Evolutionary conservation across 1,140 invertebrate genomes (phyloP), one percentile per base, ranked within the genome.

Genomic region (Caligus rogercresseyi): DNA sequence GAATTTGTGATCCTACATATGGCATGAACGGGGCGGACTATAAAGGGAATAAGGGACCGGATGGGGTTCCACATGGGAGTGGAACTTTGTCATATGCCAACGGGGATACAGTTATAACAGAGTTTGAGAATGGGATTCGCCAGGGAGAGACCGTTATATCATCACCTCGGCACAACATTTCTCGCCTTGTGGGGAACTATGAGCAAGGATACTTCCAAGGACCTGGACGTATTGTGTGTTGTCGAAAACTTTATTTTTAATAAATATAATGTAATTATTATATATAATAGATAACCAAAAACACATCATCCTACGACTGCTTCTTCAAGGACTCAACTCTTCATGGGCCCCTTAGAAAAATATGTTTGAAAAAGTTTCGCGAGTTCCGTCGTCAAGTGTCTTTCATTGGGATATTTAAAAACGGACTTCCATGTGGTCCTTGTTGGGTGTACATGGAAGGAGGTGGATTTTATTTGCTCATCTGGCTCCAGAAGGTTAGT

Each of bases 401-500:
- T 11, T 63, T 56, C 18, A 23, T 63, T 2, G 61, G 61, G 19
- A n/a, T 18, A 20, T 57, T 53, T 25, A 54, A 55, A 18, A 19
- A 55, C n/a, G 61, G 61, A 58, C 11, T 55, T 15, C 61, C 52
- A 2, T 25, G 31, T 13, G 61, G 61, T 1, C 43, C 20, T 3
- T 63, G 61, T 53, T 63, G 61, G 61, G 19, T 24, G 14, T 63
- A 53, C 13, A 15, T 15, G 15, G 61, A 63, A 55, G 61, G 61
- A 23, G 61, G 61, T 24, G 61, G 61, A 20, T 63, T 25, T 20
- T 63, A n/a, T 21, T 25, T 23, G 61, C 43, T 23, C n/a, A 54
- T 15, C 31, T 56, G 2, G 15, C 21, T 24, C 2, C 2, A 1
- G 2, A 60, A 25, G 57, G 57, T 14, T 18, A 60, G 21, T 43